Conservation (phyloP, 2,888 invertebrate genomes). For the Coenonympha arcania region DNA sequence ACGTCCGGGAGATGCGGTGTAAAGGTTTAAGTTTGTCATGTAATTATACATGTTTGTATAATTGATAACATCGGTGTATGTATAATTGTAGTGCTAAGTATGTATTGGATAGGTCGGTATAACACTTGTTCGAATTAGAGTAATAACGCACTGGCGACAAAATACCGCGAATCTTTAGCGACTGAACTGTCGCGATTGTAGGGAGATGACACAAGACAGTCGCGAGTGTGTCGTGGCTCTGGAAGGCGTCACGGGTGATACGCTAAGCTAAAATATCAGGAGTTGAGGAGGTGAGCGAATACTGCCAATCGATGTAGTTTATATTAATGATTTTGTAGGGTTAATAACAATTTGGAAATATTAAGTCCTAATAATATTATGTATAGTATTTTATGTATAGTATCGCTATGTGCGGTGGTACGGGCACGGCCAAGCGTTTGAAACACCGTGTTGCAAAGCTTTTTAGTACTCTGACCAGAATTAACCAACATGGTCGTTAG, state of each 20-base stretch:
- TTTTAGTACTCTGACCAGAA: neutral
- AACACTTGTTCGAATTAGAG: neutral
- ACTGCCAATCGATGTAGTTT: conserved; percentile 73
- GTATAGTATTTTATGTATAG: conserved; percentile 68
- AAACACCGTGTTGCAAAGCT: conserved; percentile 14
- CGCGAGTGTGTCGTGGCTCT: neutral
- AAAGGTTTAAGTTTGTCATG: conserved; percentile 24
- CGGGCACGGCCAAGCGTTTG: conserved; percentile 34
- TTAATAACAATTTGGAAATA: conserved; percentile 62
- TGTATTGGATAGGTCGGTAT: conserved; percentile 26
- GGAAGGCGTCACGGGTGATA: conserved; percentile 40
- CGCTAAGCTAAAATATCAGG: conserved; percentile 55
- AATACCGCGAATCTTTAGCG: no score
- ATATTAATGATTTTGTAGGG: conserved; percentile 64
- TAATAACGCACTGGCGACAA: neutral
- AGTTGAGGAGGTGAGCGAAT: conserved; percentile 54
- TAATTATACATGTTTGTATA: conserved; percentile 19
- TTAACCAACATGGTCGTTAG: no score
- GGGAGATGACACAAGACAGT: neutral
- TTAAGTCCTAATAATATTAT: conserved; percentile 66
- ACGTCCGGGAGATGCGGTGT: conserved; percentile 27
- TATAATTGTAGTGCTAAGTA: conserved; percentile 25
- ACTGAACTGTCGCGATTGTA: neutral
- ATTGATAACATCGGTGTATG: conserved; percentile 25
- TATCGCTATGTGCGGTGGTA: conserved; percentile 48